Evolutionary conservation across 2,113 vertebrate species (phyloP), one percentile per base, ranked within the genome.

Genomic region (Oxyruncus cristatus): DNA sequence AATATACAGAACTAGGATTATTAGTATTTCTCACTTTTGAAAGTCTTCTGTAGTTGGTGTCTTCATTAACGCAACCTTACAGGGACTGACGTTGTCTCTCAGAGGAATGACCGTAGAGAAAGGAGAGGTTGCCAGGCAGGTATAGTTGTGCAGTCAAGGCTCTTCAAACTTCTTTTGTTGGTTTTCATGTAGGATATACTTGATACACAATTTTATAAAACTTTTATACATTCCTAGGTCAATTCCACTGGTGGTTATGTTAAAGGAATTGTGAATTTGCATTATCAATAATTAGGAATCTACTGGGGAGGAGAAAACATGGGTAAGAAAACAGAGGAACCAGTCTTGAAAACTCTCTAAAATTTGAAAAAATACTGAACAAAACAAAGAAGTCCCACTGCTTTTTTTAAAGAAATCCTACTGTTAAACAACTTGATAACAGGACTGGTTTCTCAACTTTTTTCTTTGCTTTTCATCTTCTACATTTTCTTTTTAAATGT

Each of bases 401-500:
- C 2, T 95, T 95, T 79, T 55, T 78, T 46, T 33, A 50, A 50
- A 86, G 56, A 91, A 95, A 24, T 32, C 12, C 13, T 70, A 8
- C 33, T 63, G 22, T 67, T 86, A 35, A 67, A 81, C 95, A 39
- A 4, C 55, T 68, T 55, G 21, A 26, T 79, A 50, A 49, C 13
- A 20, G 30, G 19, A 23, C 53, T 72, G 17, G 85, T 82, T 73
- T 62, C 44, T 93, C 37, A 39, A 44, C 19, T 55, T 46, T 56
- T 77, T 85, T 77, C n/a, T 56, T 83, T 56, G 32, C 68, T 75
- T 61, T 92, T 95, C 21, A 37, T 83, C 42, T 66, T 93, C 67
- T 61, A 53, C 11, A 22, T 96, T 28, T 92, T 87, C 61, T 94
- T 79, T 44, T 85, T 94, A 93, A 92, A 89, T 86, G 33, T 84